Conservation (phyloP, 2,888 invertebrate genomes). For the Gari tellinella region DNA sequence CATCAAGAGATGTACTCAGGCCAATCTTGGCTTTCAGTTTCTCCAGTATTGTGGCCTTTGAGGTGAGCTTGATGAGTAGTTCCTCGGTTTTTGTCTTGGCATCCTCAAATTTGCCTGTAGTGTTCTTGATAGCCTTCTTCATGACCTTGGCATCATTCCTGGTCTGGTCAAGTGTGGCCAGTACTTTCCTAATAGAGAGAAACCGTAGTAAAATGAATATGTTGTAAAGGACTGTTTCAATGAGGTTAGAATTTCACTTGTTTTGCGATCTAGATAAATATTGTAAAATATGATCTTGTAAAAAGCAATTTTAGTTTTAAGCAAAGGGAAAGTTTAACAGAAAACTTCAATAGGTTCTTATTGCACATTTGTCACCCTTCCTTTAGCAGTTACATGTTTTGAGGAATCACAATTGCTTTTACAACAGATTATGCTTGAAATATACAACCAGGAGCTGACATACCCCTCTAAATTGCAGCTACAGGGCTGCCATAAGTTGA, state of each 20-base stretch:
- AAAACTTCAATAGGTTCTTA: neutral
- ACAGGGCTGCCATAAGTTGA: no score
- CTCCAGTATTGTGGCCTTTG: slow-evolving; percentile 81
- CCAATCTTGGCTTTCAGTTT: slow-evolving; percentile 81
- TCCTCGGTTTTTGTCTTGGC: slow-evolving; percentile 78
- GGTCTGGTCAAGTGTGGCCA: slow-evolving; percentile 83
- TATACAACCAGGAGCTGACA: no score
- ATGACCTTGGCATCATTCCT: slow-evolving; percentile 81
- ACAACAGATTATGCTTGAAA: no score
- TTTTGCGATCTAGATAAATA: no score
- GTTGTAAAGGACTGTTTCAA: no score
- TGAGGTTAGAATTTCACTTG: no score
- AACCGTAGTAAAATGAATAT: neutral
- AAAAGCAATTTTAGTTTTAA: no score
- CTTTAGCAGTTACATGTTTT: neutral
- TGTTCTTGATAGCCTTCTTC: slow-evolving; percentile 81
- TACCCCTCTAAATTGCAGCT: no score
- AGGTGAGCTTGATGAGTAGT: slow-evolving; percentile 77
- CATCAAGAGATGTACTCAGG: slow-evolving; percentile 80
- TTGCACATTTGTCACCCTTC: neutral
- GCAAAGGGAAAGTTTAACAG: no score
- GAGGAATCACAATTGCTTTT: neutral
- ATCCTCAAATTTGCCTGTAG: slow-evolving; percentile 78
- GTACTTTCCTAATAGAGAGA: slow-evolving; percentile 74
- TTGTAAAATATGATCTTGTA: no score